A percentile compares a stretch with the other conserved stretches of the same genome.
Conservation (phyloP, 2,888 invertebrate species). For the Xanthorhoe designata region DNA sequence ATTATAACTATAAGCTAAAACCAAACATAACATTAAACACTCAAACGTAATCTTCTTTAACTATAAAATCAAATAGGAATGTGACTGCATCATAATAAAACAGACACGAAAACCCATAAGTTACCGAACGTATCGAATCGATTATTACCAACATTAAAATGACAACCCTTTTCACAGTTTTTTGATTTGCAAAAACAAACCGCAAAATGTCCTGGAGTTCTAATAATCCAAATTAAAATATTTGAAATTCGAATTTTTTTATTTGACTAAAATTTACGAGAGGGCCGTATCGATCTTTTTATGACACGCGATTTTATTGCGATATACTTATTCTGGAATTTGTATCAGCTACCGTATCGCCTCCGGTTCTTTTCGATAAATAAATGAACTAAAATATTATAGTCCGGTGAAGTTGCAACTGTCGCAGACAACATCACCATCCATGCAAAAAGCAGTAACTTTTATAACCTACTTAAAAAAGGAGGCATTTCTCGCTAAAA, state of each 20-base stretch:
- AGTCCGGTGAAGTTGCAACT: too few relatives aligned
- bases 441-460: too few relatives aligned
- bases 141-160: conserved; percentile 52
- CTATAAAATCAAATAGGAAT: conserved; percentile 14
- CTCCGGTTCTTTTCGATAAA: neutral
- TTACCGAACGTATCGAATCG: conserved; percentile 47
- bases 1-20: too few relatives aligned
- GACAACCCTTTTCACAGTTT: conserved; percentile 66
- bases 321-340: conserved; percentile 25
- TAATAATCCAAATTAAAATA: conserved; percentile 53
- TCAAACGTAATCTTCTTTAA: too few relatives aligned
- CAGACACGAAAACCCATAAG: conserved; percentile 29
- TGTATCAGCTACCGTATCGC: neutral
- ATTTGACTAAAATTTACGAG: conserved; percentile 63
- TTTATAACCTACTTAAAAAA: too few relatives aligned
- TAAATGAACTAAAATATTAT: too few relatives aligned
- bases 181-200: conserved; percentile 64
- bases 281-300: conserved; percentile 58
- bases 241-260: conserved; percentile 52
- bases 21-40: too few relatives aligned
- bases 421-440: too few relatives aligned
- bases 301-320: conserved; percentile 52
- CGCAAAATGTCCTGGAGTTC: conserved; percentile 61
- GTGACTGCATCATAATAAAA: conserved; percentile 12
- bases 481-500: too few relatives aligned